Base-by-base conservation (phyloP, 2,113 vertebrate genomes). In the Desmodus rotundus region DNA sequence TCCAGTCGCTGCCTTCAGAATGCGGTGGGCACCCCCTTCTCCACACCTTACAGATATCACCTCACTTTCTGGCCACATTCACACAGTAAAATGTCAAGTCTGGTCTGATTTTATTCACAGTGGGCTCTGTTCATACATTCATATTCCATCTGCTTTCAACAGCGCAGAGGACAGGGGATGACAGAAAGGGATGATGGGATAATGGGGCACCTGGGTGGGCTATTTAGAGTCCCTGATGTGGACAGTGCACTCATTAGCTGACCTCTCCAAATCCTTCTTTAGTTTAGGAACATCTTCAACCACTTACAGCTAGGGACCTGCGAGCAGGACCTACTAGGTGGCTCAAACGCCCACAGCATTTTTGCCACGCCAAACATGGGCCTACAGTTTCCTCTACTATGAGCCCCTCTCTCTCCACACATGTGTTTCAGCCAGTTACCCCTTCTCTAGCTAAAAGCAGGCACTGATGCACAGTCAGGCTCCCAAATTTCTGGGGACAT, bases 1-100 rank as follows among this genome's bases (percentile, higher is more conserved):
- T 58, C 61, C 28, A 13, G 20, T 33, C 28, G 31, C 6, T 16
- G 36, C 24, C 61, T 68, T 65, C 33, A 83, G 61, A 58, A 26
- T 1, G 67, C 12, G 3, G 1, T 1, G 15, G 13, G 4, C 3
- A 28, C 5, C 5, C 31, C 9, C 13, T n/a, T 83, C 36, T 36
- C 38, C 52, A 70, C 2, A 7, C 3, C 9, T 68, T 52, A 65
- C 6, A n/a, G 19, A 10, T 31, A 16, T 4, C 4, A 4, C 22
- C 38, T 74, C 15, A 43, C 38, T 26, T 36, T 61, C 63, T 54
- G 52, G 45, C 15, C 38, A 72, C 73, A 83, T 16, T 36, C 45
- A 67, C n/a, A 26, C 67, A 90, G 61, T 54, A 92, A 90, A 92
- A 67, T 5, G 19, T 12, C 43, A 63, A 65, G 24, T 58, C 15